Conservation (phyloP, 2,888 invertebrate genomes). For the Artemia sinica region DNA sequence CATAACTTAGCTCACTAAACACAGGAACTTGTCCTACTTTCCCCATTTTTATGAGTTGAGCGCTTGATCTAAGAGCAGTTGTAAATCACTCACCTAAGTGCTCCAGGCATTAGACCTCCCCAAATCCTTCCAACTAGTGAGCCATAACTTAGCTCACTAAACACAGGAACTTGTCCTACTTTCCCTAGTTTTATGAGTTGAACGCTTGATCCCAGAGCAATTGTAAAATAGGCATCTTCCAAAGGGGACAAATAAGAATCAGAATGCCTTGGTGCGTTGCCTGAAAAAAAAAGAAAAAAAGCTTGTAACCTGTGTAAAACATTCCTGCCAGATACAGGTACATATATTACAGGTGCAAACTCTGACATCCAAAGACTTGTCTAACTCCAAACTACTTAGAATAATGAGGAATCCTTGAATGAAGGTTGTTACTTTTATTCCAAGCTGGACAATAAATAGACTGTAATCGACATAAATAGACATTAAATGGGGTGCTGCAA, state of each 20-base stretch:
- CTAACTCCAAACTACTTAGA: no score
- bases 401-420: no score
- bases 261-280: not conserved
- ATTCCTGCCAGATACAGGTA: no score
- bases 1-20: not conserved
- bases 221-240: slow-evolving; percentile 1
- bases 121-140: slow-evolving; percentile 1
- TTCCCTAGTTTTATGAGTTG: not conserved
- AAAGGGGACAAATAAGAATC: not conserved
- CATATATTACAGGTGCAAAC: no score
- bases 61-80: no score
- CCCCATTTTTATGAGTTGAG: not conserved
- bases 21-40: not conserved
- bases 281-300: no score
- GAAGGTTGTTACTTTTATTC: no score
- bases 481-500: no score
- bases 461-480: no score
- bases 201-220: not conserved
- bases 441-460: no score
- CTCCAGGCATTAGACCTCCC: slow-evolving; percentile 4
- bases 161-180: not conserved
- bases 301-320: no score
- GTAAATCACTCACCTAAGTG: not conserved
- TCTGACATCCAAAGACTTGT: no score
- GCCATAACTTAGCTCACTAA: not conserved